Base-by-base conservation (phyloP, 1,140 invertebrate species). In the Papilio polytes region DNA sequence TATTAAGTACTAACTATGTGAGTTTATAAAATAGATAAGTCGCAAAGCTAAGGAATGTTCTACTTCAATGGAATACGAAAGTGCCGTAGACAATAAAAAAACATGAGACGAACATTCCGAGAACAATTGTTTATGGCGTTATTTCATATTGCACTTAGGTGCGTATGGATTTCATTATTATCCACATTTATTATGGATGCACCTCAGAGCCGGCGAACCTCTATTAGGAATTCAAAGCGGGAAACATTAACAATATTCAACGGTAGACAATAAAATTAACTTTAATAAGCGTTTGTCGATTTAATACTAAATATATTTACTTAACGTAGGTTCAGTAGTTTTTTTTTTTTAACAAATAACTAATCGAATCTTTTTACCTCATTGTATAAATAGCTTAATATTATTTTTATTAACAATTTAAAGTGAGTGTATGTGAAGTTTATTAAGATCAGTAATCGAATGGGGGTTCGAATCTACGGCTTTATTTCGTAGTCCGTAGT, bases 71-170 rank as follows among this genome's bases (percentile, higher is more conserved):
- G 63, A 70, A 70, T 70, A 70, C 63, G 22, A 70, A 70, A 70
- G 22, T 31, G 26, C 18, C 12, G 31, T 70, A 31, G 63, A n/a
- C 63, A 70, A 76, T 76, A 76, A 76, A 76, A 74, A 76, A 76
- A 76, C 74, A 76, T 76, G 74, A 76, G 74, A 76, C 44, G 10
- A 48, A 76, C 74, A 76, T 76, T 76, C 74, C 74, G 44, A 76
- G 74, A 51, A 76, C 74, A 76, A 76, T 76, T 51, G 74, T 76
- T 76, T 76, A 76, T 76, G 74, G 74, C 51, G 74, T 76, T 76
- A 76, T 76, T 76, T 76, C 46, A 76, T 76, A 76, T 76, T 76
- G 74, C 74, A 48, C 44, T 26, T 76, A 15, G 74, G 46, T 31
- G 26, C 20, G 74, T 13, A 48, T 76, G 74, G 74, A 76, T 76